Conservation (phyloP, 1,140 invertebrate species). For the Aphaenogaster ashmeadi region DNA sequence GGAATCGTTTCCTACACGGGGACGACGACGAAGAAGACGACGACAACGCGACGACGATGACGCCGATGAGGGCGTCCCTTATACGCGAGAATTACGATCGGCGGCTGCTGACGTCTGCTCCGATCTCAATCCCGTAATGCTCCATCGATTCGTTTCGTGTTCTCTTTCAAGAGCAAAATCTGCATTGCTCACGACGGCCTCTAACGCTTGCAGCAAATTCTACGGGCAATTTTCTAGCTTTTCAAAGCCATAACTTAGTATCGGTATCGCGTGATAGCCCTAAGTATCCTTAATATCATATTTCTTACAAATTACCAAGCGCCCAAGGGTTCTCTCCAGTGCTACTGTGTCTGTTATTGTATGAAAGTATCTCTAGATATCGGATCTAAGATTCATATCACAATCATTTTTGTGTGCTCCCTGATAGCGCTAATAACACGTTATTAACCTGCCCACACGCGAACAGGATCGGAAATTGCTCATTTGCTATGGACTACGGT, state of each 20-base stretch:
- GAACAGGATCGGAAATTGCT: slow-evolving; percentile 40
- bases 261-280: slow-evolving; percentile 41
- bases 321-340: slow-evolving; percentile 24
- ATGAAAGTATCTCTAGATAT: slow-evolving; percentile 43
- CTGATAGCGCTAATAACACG: slow-evolving; percentile 48
- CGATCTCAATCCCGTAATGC: slow-evolving; percentile 44
- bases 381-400: slow-evolving; percentile 47
- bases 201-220: neutral
- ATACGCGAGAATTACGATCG: slow-evolving; percentile 31
- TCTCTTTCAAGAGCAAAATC: neutral
- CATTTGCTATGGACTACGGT: slow-evolving; percentile 28
- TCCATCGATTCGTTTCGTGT: slow-evolving; percentile 31
- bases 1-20: slow-evolving; percentile 70
- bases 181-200: slow-evolving; percentile 1
- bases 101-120: slow-evolving; percentile 7
- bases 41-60: slow-evolving; percentile 31
- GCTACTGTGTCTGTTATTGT: slow-evolving; percentile 44
- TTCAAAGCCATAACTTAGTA: neutral
- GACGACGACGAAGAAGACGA: slow-evolving; percentile 8
- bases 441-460: slow-evolving; percentile 48
- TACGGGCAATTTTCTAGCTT: slow-evolving; percentile 12
- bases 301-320: slow-evolving; percentile 10
- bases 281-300: slow-evolving; percentile 20
- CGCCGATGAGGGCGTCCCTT: slow-evolving; percentile 65
- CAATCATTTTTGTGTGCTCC: slow-evolving; percentile 15